These are phyloP conservation scores for Aquatica leii DNA, from an alignment of 2,888 invertebrate species.

Conservation along the genomic window DNA sequence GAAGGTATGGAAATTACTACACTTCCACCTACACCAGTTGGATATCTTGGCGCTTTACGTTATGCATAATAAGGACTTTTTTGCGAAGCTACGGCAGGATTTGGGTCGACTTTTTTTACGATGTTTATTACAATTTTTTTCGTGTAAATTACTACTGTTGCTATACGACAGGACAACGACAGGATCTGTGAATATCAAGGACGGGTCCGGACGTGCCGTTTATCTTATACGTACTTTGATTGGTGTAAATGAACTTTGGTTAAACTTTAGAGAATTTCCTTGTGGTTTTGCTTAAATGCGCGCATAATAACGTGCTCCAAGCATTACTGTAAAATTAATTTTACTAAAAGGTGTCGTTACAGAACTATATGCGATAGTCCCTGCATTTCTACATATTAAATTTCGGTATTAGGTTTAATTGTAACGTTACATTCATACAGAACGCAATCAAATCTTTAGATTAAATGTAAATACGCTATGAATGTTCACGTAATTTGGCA, in stretches of 20 bases:
- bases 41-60: conserved; percentile 10
- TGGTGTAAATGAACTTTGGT: conserved; percentile 32
- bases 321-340: conserved; percentile 8
- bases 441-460: no score
- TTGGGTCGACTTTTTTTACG: conserved; percentile 10
- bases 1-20: conserved; percentile 30
- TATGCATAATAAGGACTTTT: conserved; percentile 20
- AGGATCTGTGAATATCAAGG: conserved; percentile 32
- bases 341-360: conserved; percentile 9
- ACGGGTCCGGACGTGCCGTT: conserved; percentile 35
- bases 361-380: background rate
- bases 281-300: conserved; percentile 29
- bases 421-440: no score
- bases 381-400: background rate
- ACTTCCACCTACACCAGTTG: conserved; percentile 28
- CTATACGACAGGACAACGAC: conserved; percentile 29
- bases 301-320: conserved; percentile 10
- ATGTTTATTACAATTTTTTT: background rate
- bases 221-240: conserved; percentile 27
- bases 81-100: conserved; percentile 9
- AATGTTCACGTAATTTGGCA: no score
- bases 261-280: conserved; percentile 35
- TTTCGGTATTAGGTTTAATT: background rate
- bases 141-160: conserved; percentile 2
- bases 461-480: no score